These are phyloP conservation scores for Salvelinus namaycush DNA, from an alignment of 2,113 vertebrate genomes.

Conservation along the genomic window DNA sequence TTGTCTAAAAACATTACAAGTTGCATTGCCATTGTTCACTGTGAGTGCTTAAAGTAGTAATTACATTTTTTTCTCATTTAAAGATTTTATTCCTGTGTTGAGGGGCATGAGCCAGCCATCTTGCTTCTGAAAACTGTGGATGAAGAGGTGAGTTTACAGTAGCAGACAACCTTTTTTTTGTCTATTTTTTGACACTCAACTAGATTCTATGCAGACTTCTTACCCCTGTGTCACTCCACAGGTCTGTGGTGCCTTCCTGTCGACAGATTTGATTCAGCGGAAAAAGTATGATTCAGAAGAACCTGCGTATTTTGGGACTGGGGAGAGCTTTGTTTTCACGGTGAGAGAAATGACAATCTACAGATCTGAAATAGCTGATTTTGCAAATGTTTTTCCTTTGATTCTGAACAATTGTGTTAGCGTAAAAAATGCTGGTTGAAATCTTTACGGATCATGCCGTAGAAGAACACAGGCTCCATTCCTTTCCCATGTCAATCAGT, in stretches of 20 bases:
- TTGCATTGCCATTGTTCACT: too few relatives aligned
- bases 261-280: constrained; percentile 79
- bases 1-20: too few relatives aligned
- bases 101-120: constrained; percentile 77
- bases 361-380: not conserved
- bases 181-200: not conserved
- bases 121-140: constrained; percentile 78
- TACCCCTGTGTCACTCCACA: constrained; percentile 29
- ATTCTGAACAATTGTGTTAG: too few relatives aligned
- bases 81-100: constrained; percentile 80
- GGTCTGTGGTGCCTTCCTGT: constrained; percentile 85
- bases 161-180: not conserved
- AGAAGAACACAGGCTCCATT: too few relatives aligned
- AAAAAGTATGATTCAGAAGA: constrained; percentile 60
- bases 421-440: too few relatives aligned
- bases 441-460: too few relatives aligned
- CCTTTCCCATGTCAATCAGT: too few relatives aligned
- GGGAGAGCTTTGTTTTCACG: constrained; percentile 86
- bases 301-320: constrained; percentile 80
- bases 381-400: too few relatives aligned
- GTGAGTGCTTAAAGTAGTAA: too few relatives aligned
- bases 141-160: constrained; percentile 71
- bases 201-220: not conserved
- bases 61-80: not conserved
- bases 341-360: constrained; percentile 59